These are phyloP conservation scores for Spongia lamella DNA, from an alignment of 37 sponge, comb jelly and placozoan genomes.

Conservation along the genomic window DNA sequence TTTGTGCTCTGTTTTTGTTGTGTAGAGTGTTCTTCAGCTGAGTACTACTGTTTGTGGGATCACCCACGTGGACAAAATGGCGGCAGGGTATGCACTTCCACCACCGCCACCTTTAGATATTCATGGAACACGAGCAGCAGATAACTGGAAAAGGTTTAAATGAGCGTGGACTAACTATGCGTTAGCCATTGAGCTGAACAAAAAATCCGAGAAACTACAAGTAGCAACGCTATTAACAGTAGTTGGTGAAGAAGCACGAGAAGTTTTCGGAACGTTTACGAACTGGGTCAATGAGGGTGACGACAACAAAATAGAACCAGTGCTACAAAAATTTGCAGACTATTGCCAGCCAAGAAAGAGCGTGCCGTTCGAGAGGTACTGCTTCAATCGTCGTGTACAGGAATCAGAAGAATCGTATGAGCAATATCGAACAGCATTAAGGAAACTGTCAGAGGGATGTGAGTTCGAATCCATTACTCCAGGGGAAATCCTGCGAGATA, in stretches of 20 bases:
- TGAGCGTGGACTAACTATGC: constrained; percentile 10
- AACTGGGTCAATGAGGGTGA: neutral
- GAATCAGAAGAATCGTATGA: no score
- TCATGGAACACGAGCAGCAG: constrained; percentile 10
- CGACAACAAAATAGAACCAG: constrained; percentile 2
- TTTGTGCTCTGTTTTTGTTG: no score
- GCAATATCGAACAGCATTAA: no score
- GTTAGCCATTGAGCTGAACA: constrained; percentile 4
- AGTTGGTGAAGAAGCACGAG: constrained; percentile 20
- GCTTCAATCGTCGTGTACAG: no score
- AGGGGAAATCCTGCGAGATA: constrained; percentile 27
- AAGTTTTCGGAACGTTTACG: constrained; percentile 21
- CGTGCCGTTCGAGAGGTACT: constrained; percentile 34
- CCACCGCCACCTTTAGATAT: no score
- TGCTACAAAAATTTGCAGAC: constrained; percentile 17
- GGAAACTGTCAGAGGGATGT: no score
- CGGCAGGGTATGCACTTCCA: no score
- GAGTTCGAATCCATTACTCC: constrained; percentile 35
- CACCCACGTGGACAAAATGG: no score
- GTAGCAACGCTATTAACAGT: constrained; percentile 19
- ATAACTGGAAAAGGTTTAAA: constrained; percentile 35
- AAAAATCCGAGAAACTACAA: constrained; percentile 1
- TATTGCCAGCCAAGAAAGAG: constrained; percentile 35
- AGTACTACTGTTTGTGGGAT: no score
- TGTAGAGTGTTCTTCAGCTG: no score